Evolutionary conservation across 2,888 invertebrate genomes (phyloP), one percentile per base, ranked within the genome.

Genomic region (Psylliodes chrysocephalus): DNA sequence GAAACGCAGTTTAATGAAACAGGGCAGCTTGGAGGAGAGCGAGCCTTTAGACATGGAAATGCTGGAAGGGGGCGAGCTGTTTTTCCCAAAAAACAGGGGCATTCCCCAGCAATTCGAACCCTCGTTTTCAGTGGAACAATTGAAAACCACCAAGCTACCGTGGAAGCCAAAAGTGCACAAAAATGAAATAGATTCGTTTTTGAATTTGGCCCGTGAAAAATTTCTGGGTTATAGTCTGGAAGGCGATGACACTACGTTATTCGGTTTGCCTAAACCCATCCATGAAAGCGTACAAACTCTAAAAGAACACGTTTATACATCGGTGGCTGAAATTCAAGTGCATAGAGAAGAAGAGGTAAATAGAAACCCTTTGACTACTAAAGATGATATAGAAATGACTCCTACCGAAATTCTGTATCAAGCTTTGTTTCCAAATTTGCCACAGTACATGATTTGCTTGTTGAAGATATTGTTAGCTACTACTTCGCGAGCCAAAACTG

Each of bases 111-210:
- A 73, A 17, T 76, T 63, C 10, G 62, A 63, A 17, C 14, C 35
- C 19, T 17, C 22, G 14, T 35, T 56, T 33, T 15, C 22, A 10
- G 44, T 54, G 15, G 57, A 57, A 22, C 33, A 53, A 2, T 14
- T 19, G 7, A 56, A 53, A 46, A 40, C 72, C 54, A 71, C 72
- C 53, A 79, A 79, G 60, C 86, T 98, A 67, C 98, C 98, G 0
- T 98, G 98, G 98, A 90, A 92, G 71, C 96, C 98, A 0, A 98
- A 98, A 87, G 96, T 97, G 10, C 87, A 96, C 6, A 93, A 94
- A 77, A 93, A 92, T 82, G 98, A 98, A 79, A 90, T 98, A 66
- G 96, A 98, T 77, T 87, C 89, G 78, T 98, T 98, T 82, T 83
- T 98, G 70, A 95, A 97, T 77, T 91, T 91, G 79, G 94, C 96